These are phyloP conservation scores for Dinocampus coccinellae DNA, from an alignment of 2,888 invertebrate genomes.

Conservation along the genomic window DNA sequence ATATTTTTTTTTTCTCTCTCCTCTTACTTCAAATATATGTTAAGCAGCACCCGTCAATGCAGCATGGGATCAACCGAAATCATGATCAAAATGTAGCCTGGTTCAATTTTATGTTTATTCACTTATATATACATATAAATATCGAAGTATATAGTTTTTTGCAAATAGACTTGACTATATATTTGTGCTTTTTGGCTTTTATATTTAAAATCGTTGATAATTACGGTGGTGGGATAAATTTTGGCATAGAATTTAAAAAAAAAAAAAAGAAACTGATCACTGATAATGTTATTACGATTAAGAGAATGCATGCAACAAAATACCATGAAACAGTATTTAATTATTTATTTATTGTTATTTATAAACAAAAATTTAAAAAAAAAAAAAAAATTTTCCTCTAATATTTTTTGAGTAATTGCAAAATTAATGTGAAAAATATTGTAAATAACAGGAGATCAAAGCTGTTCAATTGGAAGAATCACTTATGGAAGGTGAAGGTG, in stretches of 20 bases:
- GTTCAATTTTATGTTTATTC: not conserved
- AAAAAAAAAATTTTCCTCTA: too few species aligned
- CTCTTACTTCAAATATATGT: not conserved
- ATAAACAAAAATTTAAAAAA: too few species aligned
- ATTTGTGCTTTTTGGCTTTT: not conserved
- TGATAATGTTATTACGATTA: not conserved
- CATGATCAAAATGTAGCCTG: not conserved
- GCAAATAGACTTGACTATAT: not conserved
- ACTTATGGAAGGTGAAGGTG: slow-evolving; percentile 80
- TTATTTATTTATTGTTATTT: not conserved
- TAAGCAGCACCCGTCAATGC: slow-evolving; percentile 5
- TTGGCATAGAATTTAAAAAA: not conserved
- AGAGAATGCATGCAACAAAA: not conserved
- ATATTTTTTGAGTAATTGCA: not conserved
- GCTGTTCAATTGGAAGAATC: slow-evolving; percentile 77
- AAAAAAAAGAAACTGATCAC: not conserved
- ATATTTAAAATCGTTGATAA: not conserved
- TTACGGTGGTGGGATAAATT: slow-evolving; percentile 5
- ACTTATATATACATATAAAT: not conserved
- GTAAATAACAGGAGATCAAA: slow-evolving; percentile 75
- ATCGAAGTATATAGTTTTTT: not conserved
- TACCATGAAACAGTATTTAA: not conserved
- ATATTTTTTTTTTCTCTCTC: too few species aligned
- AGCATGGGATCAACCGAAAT: slow-evolving; percentile 8
- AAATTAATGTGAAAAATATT: not conserved